Base-by-base conservation (phyloP, 2,888 invertebrate genomes). In the Erebia aethiops region DNA sequence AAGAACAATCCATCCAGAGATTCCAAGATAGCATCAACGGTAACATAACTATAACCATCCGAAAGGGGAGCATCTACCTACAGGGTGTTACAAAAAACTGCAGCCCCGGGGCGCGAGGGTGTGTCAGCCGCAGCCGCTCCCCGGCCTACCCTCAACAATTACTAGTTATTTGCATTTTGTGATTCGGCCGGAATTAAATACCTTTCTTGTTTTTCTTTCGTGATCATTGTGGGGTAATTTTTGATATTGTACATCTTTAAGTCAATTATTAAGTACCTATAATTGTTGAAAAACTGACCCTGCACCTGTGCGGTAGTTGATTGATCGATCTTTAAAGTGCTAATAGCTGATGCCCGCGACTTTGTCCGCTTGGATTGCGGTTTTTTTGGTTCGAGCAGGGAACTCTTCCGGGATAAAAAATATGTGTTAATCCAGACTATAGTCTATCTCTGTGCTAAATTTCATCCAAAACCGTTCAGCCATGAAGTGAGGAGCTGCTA, bases 41-140 rank as follows among this genome's bases (percentile, higher is more conserved):
- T 49, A 58, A 69, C 56, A 69, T 64, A 69, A 69, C 56, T 69
- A 63, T 64, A 69, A 16, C 46, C 18, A 54, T 18, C 18, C 41
- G 62, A 69, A 63, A 65, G 76, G 77, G 77, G 77, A 77, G 76
- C 72, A 10, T 16, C 62, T 46, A 62, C 46, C 73, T 71, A 73
- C 71, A 78, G 88, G 87, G 90, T 89, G 90, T 89, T 88, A 89
- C 89, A 90, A 90, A 90, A 90, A 90, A 89, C 82, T 84, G 81
- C 85, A 85, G 78, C 61, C 67, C 73, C 62, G 63, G 65, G 66
- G 21, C 21, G 64, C n/a, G 70, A 79, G 88, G 87, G 81, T 75
- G 84, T 84, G 89, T 89, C 90, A 89, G 73, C 73, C 73, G 80
- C 89, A 90, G 85, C 82, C 83, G 83, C 82, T 81, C 74, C 77